Evolutionary conservation across 2,797 vertebrate species (phyloP).

Genomic region (Eulemur mongoz): DNA sequence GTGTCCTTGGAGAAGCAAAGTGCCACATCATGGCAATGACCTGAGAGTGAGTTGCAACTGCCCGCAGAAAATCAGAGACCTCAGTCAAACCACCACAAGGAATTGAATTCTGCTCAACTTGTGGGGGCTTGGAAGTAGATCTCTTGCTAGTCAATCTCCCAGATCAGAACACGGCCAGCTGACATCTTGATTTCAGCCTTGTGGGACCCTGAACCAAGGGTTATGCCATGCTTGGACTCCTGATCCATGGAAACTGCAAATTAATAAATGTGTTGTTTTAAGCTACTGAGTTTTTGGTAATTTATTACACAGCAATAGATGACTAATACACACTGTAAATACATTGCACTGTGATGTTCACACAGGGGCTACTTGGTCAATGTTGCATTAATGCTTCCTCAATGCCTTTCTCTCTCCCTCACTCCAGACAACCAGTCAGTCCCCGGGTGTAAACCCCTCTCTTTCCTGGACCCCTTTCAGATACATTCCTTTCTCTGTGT

Average conservation of each 20-base stretch:
- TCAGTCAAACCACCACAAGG: background rate
- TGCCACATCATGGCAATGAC: background rate
- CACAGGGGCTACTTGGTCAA: background rate
- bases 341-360: background rate
- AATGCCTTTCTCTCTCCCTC: background rate
- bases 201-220: no score
- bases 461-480: background rate
- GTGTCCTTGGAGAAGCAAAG: background rate
- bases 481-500: background rate
- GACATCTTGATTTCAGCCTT: background rate
- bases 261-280: background rate
- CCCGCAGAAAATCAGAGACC: background rate
- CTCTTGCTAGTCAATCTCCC: background rate
- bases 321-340: background rate
- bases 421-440: background rate
- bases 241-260: background rate
- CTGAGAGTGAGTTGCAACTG: background rate
- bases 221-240: background rate
- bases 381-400: background rate
- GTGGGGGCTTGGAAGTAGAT: fast-evolving
- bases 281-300: background rate
- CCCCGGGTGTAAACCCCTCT: fast-evolving
- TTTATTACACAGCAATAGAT: background rate
- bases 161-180: background rate
- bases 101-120: background rate